A percentile compares a stretch with the other conserved stretches of the same genome.
Evolutionary conservation across 2,888 invertebrate genomes (phyloP).

Genomic region (Rhogogaster chlorosoma): DNA sequence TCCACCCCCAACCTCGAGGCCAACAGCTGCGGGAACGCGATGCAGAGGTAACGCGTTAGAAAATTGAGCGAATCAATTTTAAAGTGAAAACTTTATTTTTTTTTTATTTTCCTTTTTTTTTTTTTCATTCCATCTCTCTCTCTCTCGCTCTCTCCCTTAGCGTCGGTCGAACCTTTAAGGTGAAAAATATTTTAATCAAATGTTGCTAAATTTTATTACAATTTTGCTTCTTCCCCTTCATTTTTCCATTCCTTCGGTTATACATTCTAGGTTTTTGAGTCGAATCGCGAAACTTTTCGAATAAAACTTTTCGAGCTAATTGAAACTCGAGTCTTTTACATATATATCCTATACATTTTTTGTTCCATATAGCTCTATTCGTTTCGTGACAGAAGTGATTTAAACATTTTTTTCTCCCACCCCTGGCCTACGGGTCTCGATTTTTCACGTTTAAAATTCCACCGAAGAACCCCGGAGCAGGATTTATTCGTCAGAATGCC

Average conservation of each 20-base stretch:
- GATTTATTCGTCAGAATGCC: slow-evolving; percentile 1
- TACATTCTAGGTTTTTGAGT: background rate
- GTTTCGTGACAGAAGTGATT: background rate
- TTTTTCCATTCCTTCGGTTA: background rate
- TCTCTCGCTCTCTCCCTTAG: background rate
- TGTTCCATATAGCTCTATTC: background rate
- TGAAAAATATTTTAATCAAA: slow-evolving; percentile 24
- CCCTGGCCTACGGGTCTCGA: background rate
- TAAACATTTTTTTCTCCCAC: background rate
- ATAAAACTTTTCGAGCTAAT: background rate
- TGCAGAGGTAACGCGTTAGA: slow-evolving; percentile 35
- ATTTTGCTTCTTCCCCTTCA: background rate
- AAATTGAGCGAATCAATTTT: slow-evolving; percentile 42
- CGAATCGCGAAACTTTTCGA: background rate
- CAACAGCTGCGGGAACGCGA: slow-evolving; percentile 31
- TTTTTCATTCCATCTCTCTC: too few species aligned
- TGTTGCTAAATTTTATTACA: background rate
- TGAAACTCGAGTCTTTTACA: background rate
- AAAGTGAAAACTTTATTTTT: slow-evolving; percentile 37
- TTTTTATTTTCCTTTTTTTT: background rate
- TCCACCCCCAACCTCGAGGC: background rate
- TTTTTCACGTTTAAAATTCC: background rate
- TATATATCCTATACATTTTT: background rate
- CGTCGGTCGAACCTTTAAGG: background rate
- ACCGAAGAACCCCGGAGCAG: background rate